Base-by-base conservation (phyloP, 2,888 invertebrate species). In the Gonocerus acuteangulatus region DNA sequence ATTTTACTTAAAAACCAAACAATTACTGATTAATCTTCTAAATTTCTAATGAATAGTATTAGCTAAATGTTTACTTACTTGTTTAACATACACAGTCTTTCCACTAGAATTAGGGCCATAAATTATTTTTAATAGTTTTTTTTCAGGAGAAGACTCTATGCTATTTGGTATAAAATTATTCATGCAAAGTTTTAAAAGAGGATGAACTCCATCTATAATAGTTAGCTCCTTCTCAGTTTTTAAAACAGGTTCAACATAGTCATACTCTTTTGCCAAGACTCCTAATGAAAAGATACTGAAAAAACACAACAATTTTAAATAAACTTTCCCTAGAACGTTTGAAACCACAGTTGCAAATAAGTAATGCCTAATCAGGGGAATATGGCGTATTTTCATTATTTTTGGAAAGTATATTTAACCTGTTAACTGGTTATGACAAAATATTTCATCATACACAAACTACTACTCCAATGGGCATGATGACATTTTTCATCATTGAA, bases 51-150 rank as follows among this genome's bases (percentile, higher is more conserved):
- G 32, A 9, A 32, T 15, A 27, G 16, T 13, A 27, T 32, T 6
- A 9, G 16, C 6, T 9, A 19, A 54, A 16, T 16, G 16, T 16
- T 15, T 32, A 52, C 62, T 32, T 62, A 80, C 80, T 77, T 93
- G 91, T 74, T 93, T 94, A 71, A 95, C 78, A 73, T 89, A 95
- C 23, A 94, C 83, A 63, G 90, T 94, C 75, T 95, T 96, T 2
- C 95, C 95, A 70, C 90, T 88, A 1, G 89, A 85, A 74, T 95
- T 95, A 0, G 95, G 90, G 1, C 94, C 95, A 0, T 90, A 91
- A 4, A 95, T 75, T 51, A 95, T 80, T 72, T 87, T 88, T 21
- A 94, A 80, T 11, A 77, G 74, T 15, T 80, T 80, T 6, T 76
- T 74, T 0, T 75, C 71, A 0, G 73, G 73, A 4, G 82, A 81